Percentiles rank a stretch among this genome's conserved stretches.
phyloP scores from a whole-genome alignment of 2,888 invertebrate genomes.

The Ametastegia equiseti region DNA sequence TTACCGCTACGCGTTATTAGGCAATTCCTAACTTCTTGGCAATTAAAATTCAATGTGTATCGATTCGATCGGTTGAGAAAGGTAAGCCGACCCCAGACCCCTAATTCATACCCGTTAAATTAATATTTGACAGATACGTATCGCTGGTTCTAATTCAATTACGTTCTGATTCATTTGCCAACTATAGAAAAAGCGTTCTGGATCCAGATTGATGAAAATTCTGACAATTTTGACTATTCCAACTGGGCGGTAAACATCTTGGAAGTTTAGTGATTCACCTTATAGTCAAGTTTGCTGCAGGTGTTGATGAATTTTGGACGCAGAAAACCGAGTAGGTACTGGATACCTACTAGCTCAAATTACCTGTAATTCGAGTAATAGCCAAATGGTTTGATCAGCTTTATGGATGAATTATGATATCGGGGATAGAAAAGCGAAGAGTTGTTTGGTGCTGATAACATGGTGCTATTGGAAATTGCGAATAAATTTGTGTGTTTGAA shows the following conservation, averaged over 20 bases:
- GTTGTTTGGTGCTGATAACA: background rate
- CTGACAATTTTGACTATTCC: too few relatives aligned
- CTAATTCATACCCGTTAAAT: background rate
- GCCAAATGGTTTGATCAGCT: too few relatives aligned
- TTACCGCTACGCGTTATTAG: slow-evolving; percentile 5
- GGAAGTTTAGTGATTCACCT: too few relatives aligned
- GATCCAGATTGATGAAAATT: too few relatives aligned
- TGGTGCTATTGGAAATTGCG: background rate
- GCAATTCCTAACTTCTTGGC: background rate
- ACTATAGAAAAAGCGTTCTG: background rate
- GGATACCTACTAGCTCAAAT: too few relatives aligned
- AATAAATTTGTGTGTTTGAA: slow-evolving; percentile 11
- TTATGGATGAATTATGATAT: background rate
- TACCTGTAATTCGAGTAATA: too few relatives aligned
- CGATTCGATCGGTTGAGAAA: background rate
- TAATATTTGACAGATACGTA: background rate
- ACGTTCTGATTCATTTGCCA: background rate
- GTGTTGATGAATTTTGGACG: too few relatives aligned
- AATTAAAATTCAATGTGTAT: slow-evolving; percentile 17
- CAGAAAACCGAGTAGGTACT: too few relatives aligned
- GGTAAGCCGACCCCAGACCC: background rate
- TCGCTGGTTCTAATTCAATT: background rate
- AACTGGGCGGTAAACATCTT: too few relatives aligned
- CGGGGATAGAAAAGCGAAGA: background rate
- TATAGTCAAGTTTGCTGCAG: too few relatives aligned